Conservation (phyloP, 2,113 vertebrate species). For the Tenrec ecaudatus region DNA sequence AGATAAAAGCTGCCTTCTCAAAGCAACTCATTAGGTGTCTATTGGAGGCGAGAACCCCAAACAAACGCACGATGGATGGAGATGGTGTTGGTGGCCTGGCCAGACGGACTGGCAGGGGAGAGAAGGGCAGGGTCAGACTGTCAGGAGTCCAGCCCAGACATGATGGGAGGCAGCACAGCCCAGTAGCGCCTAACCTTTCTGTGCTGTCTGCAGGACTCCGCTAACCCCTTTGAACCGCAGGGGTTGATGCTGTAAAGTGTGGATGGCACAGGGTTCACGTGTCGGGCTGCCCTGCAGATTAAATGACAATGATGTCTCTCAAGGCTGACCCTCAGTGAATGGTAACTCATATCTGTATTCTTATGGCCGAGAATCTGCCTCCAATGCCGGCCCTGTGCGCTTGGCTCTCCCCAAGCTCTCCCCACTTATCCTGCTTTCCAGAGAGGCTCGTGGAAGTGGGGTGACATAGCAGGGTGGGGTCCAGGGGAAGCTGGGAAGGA, state of each 20-base stretch:
- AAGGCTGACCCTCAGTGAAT: neutral
- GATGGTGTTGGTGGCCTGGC: neutral
- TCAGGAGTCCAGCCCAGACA: neutral
- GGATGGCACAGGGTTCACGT: rapidly evolving
- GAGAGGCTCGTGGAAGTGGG: neutral
- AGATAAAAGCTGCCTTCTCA: neutral
- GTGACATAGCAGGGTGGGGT: neutral
- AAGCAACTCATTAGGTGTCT: neutral
- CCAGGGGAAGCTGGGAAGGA: neutral
- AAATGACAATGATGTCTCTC: neutral
- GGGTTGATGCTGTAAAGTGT: neutral
- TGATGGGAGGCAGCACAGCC: rapidly evolving
- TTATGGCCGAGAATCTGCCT: rapidly evolving
- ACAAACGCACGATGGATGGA: neutral
- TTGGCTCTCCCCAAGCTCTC: neutral
- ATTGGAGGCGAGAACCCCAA: no score
- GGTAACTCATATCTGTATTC: neutral
- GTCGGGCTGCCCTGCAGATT: neutral
- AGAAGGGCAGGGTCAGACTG: neutral
- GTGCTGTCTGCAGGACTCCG: neutral
- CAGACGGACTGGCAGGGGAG: neutral
- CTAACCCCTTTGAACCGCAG: neutral
- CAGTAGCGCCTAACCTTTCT: no score
- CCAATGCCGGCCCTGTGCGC: neutral
- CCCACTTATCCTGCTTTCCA: neutral